Evolutionary conservation across 2,113 vertebrate genomes (phyloP), one percentile per base, ranked within the genome.

Genomic region (Cololabis saira): DNA sequence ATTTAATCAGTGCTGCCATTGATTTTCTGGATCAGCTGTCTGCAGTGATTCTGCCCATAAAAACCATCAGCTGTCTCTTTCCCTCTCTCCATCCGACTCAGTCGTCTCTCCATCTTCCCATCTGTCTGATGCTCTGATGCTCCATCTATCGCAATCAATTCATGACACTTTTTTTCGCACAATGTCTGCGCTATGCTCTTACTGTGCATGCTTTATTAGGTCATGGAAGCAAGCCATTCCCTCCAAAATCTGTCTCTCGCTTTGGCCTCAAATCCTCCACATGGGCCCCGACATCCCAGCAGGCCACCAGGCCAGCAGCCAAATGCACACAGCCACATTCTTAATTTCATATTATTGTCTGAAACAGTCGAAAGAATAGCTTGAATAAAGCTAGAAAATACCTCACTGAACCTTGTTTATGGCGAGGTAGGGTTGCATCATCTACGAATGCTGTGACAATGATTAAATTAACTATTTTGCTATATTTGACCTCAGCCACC

Each of bases 1-100:
- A 87, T 85, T 87, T 90, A 86, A 87, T 90, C 80, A 85, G 76
- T 27, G 14, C 66, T 41, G 50, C n/a, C 22, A 87, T 82, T 77
- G 85, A 89, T 85, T 89, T 76, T 54, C 74, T 33, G 75, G 62
- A 87, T 62, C 61, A 64, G 61, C 72, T 12, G 67, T 77, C 74
- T 66, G 64, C 73, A 67, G 41, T 30, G 66, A 84, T 78, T 76
- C 80, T 37, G 11, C 60, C 53, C 62, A 76, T 82, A 76, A 87
- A n/a, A 89, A 54, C 68, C 61, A 33, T 78, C 73, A 81, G 49
- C 67, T 57, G 65, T 50, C 62, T 67, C 56, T 42, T 44, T 73
- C 18, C 9, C 24, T 27, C 24, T 2, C 24, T 73, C 18, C 16
- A 17, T 22, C 15, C 17, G 40, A 53, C 56, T 18, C 24, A 3